Percentiles rank a stretch among this genome's conserved stretches.
These are phyloP conservation scores for Agonopterix arenella DNA, from an alignment of 2,888 invertebrate species.

Conservation along the genomic window DNA sequence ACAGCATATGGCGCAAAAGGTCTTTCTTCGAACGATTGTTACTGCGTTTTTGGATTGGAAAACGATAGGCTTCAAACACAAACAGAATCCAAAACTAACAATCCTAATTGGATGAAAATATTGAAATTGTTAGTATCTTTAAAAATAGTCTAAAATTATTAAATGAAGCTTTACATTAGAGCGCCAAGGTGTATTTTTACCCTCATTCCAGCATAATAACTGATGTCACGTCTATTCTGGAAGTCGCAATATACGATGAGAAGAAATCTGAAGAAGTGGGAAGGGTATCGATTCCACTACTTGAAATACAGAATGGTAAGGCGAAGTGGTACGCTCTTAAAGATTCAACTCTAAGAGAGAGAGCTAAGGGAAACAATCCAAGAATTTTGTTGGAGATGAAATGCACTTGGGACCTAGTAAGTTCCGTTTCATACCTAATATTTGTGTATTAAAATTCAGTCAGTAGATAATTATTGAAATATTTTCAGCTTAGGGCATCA, in stretches of 20 bases:
- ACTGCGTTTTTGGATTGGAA: slow-evolving; percentile 93
- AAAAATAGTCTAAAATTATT: no score
- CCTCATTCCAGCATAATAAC: slow-evolving; percentile 81
- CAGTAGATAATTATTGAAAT: neutral
- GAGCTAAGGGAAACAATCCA: slow-evolving; percentile 92
- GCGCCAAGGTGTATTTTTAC: neutral
- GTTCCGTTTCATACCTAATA: slow-evolving; percentile 18
- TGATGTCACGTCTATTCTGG: slow-evolving; percentile 94
- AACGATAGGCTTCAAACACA: slow-evolving; percentile 96
- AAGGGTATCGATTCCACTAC: slow-evolving; percentile 89
- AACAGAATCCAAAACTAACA: slow-evolving; percentile 95
- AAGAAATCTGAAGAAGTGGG: slow-evolving; percentile 97
- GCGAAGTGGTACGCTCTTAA: slow-evolving; percentile 97
- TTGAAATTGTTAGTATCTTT: slow-evolving; percentile 91
- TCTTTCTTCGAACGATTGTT: slow-evolving; percentile 93
- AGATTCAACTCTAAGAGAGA: slow-evolving; percentile 88
- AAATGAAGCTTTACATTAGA: no score
- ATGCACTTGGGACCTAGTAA: slow-evolving; percentile 91
- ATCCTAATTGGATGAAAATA: slow-evolving; percentile 98
- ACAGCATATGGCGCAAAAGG: slow-evolving; percentile 90
- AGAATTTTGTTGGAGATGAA: slow-evolving; percentile 92
- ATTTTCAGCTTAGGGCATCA: slow-evolving; percentile 79
- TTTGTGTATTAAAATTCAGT: neutral
- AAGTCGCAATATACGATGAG: slow-evolving; percentile 95
- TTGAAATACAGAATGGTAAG: slow-evolving; percentile 88